Evolutionary conservation across 2,888 invertebrate species (phyloP), one percentile per base, ranked within the genome.

Genomic region (Machimus atricapillus): DNA sequence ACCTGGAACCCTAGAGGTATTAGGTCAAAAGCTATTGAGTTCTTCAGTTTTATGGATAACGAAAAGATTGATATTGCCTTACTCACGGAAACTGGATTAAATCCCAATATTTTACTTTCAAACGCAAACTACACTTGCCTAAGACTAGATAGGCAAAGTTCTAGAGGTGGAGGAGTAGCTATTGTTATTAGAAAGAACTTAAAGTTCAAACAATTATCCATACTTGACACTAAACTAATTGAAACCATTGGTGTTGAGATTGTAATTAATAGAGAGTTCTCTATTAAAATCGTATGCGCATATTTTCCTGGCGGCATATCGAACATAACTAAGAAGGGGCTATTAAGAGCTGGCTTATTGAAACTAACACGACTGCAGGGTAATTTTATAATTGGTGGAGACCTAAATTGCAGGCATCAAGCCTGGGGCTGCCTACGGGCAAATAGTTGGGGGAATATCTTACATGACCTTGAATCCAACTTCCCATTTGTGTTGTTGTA

Each of bases 261-360:
- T 78, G 31, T 56, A 37, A 46, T 46, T 23, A 76, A 43, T 56
- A 86, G 85, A 66, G 86, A 86, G 52, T 8, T 27, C 16, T n/a
- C 73, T 43, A 40, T 87, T 27, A 88, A 86, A 74, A 52, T 88
- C 43, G 78, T 87, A 14, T 86, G 86, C 66, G 74, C 87, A 43
- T 88, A 88, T 87, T 88, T 89, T 87, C 86, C 88, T 43, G 87
- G 88, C 27, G 83, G 87, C n/a, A 12, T 79, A 6, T 74, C 83
- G 34, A 79, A 76, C 9, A 86, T 58, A 78, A 78, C 31, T 23
- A 31, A 34, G 19, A 85, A 87, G 87, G 66, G 77, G 14, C 34
- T 74, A 40, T 86, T 88, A 58, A 88, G 83, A 89, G 43, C 52
- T 86, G 87, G 87, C 83, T 78, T 83, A 43, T 52, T 87, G 3